Percentiles rank a stretch among this genome's conserved stretches.
Evolutionary conservation across 2,113 vertebrate genomes (phyloP).

Genomic region (Lates calcarifer): DNA sequence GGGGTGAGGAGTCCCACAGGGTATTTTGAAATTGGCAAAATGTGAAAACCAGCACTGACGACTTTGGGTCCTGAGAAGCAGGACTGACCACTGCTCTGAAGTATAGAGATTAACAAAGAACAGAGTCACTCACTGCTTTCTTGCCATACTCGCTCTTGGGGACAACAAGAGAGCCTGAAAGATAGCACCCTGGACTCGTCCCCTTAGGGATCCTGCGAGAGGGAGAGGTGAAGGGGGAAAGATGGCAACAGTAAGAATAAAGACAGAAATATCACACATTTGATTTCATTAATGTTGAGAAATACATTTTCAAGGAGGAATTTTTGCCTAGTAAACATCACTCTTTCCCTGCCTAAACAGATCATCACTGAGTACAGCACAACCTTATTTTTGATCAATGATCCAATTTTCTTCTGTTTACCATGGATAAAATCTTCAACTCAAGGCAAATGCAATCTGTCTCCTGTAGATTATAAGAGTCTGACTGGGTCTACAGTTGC

Average conservation of each 20-base stretch:
- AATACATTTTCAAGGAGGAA: neutral
- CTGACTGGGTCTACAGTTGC: neutral
- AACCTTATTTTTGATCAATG: neutral
- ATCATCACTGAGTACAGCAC: neutral
- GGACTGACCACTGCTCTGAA: slow-evolving; percentile 15
- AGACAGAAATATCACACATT: neutral
- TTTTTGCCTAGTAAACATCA: neutral
- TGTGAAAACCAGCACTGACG: neutral
- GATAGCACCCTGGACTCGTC: slow-evolving; percentile 94
- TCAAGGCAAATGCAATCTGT: neutral
- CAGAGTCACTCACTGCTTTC: slow-evolving; percentile 95
- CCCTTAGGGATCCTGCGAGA: slow-evolving; percentile 93
- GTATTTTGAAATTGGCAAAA: neutral
- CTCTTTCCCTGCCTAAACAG: neutral
- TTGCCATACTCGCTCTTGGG: slow-evolving; percentile 98
- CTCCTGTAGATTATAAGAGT: neutral
- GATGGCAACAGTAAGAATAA: neutral
- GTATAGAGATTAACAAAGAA: slow-evolving; percentile 8
- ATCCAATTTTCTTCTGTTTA: neutral
- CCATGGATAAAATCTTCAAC: neutral
- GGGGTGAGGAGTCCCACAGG: neutral
- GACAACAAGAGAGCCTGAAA: slow-evolving; percentile 92
- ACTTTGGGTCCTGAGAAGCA: slow-evolving; percentile 38
- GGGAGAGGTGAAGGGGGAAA: neutral
- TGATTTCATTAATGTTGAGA: neutral